Evolutionary conservation across 1,140 invertebrate genomes (phyloP).

Genomic region (Aphis gossypii): DNA sequence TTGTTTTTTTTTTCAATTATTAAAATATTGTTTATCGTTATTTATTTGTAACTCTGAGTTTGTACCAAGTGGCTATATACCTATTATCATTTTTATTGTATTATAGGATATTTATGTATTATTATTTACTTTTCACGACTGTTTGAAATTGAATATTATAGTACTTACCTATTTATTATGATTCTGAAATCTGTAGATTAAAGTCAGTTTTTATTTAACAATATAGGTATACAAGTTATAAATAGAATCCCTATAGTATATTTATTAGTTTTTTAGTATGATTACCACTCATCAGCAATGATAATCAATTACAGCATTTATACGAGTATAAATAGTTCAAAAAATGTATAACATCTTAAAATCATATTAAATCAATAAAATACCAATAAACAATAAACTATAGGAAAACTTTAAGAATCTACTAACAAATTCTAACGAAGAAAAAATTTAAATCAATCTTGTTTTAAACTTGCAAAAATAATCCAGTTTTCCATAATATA

Average conservation of each 20-base stretch:
- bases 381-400: too few species aligned
- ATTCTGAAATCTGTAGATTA: not conserved
- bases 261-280: not conserved
- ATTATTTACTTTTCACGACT: not conserved
- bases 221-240: not conserved
- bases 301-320: too few species aligned
- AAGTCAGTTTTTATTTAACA: not conserved
- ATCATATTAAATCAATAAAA: too few species aligned
- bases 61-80: not conserved
- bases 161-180: not conserved
- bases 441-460: too few species aligned
- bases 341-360: too few species aligned
- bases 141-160: not conserved
- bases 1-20: not conserved
- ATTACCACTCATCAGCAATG: too few species aligned
- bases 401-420: too few species aligned
- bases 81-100: not conserved
- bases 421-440: too few species aligned
- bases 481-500: too few species aligned
- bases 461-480: too few species aligned
- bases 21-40: not conserved
- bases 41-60: not conserved
- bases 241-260: not conserved
- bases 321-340: too few species aligned
- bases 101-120: not conserved